phyloP scores from a whole-genome alignment of 2,113 vertebrate species.

The Notarius quadriscutis region DNA sequence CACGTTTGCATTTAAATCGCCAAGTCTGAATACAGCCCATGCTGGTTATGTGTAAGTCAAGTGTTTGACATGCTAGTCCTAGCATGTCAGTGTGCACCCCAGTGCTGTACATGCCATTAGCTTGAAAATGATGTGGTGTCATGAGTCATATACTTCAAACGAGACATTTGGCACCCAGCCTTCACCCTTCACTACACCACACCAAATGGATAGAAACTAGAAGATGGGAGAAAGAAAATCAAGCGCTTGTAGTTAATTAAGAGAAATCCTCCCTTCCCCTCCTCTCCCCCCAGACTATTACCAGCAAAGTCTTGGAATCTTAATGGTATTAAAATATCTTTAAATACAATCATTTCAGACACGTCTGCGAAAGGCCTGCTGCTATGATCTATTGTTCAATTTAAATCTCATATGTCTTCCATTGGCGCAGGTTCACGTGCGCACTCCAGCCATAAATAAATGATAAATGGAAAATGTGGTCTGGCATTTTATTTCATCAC shows the following conservation, averaged over 20 bases:
- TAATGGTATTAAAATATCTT: background rate
- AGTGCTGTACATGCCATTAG: background rate
- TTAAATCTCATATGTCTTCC: slow-evolving; percentile 35
- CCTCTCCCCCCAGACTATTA: background rate
- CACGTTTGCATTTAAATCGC: background rate
- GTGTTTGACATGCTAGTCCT: background rate
- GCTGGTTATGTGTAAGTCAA: background rate
- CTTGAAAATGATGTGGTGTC: background rate
- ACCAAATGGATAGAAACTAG: background rate
- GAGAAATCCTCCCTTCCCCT: background rate
- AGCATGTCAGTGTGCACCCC: background rate
- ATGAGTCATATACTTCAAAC: background rate
- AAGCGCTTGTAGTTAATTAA: background rate
- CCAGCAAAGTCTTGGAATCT: background rate
- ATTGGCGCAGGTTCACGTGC: background rate
- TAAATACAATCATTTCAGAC: background rate
- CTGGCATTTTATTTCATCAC: slow-evolving; percentile 35
- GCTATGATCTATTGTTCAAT: slow-evolving; percentile 29
- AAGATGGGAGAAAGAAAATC: background rate
- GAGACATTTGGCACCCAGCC: background rate
- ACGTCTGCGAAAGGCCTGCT: background rate
- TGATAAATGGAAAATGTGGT: slow-evolving; percentile 46
- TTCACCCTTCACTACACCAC: background rate
- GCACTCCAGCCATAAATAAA: slow-evolving; percentile 33
- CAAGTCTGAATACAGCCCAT: background rate